These are phyloP conservation scores for Bradypodion pumilum DNA, from an alignment of 2,797 vertebrate genomes.

Conservation along the genomic window DNA sequence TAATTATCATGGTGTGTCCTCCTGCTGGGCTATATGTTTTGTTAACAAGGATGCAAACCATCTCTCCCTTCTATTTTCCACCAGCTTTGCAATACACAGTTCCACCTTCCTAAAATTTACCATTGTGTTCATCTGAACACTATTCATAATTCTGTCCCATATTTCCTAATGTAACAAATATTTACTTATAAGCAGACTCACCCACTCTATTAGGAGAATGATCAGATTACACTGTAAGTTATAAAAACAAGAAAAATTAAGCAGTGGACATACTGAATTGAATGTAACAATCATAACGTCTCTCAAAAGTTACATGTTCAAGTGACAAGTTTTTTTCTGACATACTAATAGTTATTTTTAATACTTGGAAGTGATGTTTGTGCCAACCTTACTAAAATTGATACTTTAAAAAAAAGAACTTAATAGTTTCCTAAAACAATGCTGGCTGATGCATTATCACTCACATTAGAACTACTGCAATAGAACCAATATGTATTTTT, in stretches of 20 bases:
- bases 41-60: conserved; percentile 73
- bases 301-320: background rate
- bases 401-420: background rate
- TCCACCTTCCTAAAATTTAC: conserved; percentile 63
- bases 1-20: conserved; percentile 80
- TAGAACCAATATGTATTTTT: too few species aligned
- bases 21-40: conserved; percentile 78
- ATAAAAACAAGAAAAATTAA: background rate
- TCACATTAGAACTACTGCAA: too few species aligned
- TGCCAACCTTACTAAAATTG: background rate
- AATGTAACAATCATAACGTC: background rate
- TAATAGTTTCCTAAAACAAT: background rate
- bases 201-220: background rate
- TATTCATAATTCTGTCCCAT: conserved; percentile 44
- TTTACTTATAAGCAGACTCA: background rate
- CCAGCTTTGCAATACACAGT: conserved; percentile 53
- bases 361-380: background rate
- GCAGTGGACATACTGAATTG: background rate
- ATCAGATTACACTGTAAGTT: background rate
- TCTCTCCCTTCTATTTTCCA: conserved; percentile 40
- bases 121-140: conserved; percentile 52
- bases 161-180: conserved; percentile 18
- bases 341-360: background rate
- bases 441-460: background rate
- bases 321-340: background rate